Conservation (phyloP, 2,888 invertebrate genomes). For the Megamerina dolium region DNA sequence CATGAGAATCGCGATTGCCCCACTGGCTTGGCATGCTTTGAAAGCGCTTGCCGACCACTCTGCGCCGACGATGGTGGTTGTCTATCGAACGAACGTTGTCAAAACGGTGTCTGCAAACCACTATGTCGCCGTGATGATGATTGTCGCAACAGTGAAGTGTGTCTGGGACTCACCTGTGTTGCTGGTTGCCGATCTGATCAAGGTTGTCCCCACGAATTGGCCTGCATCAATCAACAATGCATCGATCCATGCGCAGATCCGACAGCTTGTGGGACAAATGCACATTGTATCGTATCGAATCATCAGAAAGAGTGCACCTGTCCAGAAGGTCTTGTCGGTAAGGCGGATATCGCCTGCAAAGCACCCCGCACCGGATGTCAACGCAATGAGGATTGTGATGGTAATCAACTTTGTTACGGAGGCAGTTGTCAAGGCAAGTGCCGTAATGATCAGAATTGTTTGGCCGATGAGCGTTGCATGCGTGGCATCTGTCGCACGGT, state of each 20-base stretch:
- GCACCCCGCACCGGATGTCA: slow-evolving; percentile 62
- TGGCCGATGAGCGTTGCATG: slow-evolving; percentile 80
- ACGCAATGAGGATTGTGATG: slow-evolving; percentile 61
- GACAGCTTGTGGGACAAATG: slow-evolving; percentile 78
- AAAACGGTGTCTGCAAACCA: slow-evolving; percentile 73
- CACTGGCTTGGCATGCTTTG: slow-evolving; percentile 65
- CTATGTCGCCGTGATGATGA: slow-evolving; percentile 79
- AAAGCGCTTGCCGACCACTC: slow-evolving; percentile 67
- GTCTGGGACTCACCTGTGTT: slow-evolving; percentile 71
- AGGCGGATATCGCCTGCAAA: slow-evolving; percentile 68
- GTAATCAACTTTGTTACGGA: slow-evolving; percentile 69
- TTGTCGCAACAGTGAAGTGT: slow-evolving; percentile 81
- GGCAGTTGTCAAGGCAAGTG: slow-evolving; percentile 73
- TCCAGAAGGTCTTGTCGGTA: slow-evolving; percentile 64
- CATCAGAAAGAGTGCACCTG: slow-evolving; percentile 73
- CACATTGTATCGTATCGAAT: slow-evolving; percentile 62
- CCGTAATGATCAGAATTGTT: slow-evolving; percentile 72
- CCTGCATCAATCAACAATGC: slow-evolving; percentile 77
- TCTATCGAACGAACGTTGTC: slow-evolving; percentile 66
- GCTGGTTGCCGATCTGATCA: slow-evolving; percentile 75
- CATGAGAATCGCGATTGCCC: slow-evolving; percentile 70
- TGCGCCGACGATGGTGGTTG: slow-evolving; percentile 73
- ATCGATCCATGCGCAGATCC: slow-evolving; percentile 68
- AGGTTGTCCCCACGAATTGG: slow-evolving; percentile 65
- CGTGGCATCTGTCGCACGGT: slow-evolving; percentile 75